phyloP scores from a whole-genome alignment of 2,888 invertebrate genomes.

The Neria commutata region DNA sequence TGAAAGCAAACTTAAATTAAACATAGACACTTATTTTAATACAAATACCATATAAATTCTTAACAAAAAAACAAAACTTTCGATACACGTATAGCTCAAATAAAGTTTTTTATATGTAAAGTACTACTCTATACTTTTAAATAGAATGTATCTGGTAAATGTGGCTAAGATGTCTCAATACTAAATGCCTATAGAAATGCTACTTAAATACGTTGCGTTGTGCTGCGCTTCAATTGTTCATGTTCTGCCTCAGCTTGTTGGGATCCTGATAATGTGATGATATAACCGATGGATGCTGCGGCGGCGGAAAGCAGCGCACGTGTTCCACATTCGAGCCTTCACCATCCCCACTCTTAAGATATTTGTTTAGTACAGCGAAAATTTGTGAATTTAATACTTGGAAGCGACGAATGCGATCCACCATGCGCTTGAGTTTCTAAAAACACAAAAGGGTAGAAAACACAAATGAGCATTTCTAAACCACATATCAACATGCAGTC shows the following conservation, averaged over 20 bases:
- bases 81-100: too few species aligned
- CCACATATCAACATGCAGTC: neutral
- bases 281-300: constrained; percentile 75
- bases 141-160: constrained; percentile 13
- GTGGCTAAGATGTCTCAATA: constrained; percentile 21
- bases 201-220: neutral
- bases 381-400: constrained; percentile 98
- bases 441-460: constrained; percentile 32
- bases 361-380: constrained; percentile 93
- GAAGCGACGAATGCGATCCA: constrained; percentile 95
- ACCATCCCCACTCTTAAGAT: constrained; percentile 83
- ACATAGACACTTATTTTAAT: too few species aligned
- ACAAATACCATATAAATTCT: too few species aligned
- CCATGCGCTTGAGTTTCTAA: constrained; percentile 94
- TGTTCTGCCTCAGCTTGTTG: constrained; percentile 65
- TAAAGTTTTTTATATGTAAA: too few species aligned
- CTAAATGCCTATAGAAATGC: neutral
- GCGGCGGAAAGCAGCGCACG: constrained; percentile 96
- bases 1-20: neutral
- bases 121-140: neutral
- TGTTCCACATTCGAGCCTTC: constrained; percentile 91
- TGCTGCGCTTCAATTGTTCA: constrained; percentile 49
- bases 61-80: too few species aligned
- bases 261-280: constrained; percentile 68
- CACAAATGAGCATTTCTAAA: neutral